Base-by-base conservation (phyloP, 1,140 invertebrate genomes). In the Patella vulgata region DNA sequence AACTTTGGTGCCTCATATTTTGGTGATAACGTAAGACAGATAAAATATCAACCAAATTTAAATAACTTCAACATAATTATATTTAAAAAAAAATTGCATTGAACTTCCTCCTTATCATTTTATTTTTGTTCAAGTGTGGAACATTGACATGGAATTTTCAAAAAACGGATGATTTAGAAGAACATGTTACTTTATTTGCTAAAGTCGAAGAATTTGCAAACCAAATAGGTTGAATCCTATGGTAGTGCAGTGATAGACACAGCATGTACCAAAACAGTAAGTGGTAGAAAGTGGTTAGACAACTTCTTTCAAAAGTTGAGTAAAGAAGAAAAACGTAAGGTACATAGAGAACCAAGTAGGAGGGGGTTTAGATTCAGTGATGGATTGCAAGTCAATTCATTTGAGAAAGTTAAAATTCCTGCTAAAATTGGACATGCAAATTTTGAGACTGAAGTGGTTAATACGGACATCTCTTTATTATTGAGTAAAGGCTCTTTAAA, bases 301-400 rank as follows among this genome's bases (percentile, higher is more conserved):
- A 30, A 57, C 17, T 57, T 57, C 52, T 17, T 33, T 42, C 33
- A 60, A 14, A n/a, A 17, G 5, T 33, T 56, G 2, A 31, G 6
- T 23, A 25, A 42, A 14, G 11, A 56, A 36, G 33, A 36, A 14
- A 36, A 36, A 36, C 6, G 33, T 8, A 36, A 36, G 17, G 33
- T 58, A 17, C 14, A 33, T 14, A 48, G 3, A 40, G 11, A 12
- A 8, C 12, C 3, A 8, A 58, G 58, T 59, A 47, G 53, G n/a
- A 36, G 31, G 11, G 21, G 30, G 17, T 71, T 68, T 55, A 63
- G 53, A 39, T 68, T 71, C 64, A 60, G 65, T 56, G 65, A 61
- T 58, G 55, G 59, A 17, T 48, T 33, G 52, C 36, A 55, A 28
- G 31, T 60, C 27, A 6, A 61, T 11, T 71, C 68, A 8, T 27